Percentiles rank a stretch among this genome's conserved stretches.
Conservation (phyloP, 2,888 invertebrate genomes). For the Drosophila histrio region DNA sequence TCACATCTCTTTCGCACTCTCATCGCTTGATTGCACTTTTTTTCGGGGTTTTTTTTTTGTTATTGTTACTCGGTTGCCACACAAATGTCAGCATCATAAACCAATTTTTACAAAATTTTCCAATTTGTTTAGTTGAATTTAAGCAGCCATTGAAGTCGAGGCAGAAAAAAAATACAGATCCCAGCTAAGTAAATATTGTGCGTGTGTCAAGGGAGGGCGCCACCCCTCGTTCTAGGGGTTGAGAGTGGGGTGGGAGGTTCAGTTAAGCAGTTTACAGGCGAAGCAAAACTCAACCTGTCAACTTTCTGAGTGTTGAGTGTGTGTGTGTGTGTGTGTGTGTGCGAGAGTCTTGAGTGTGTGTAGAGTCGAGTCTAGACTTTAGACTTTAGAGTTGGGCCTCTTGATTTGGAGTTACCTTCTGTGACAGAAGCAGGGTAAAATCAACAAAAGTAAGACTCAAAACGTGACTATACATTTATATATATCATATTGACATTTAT, state of each 20-base stretch:
- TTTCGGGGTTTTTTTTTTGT: slow-evolving; percentile 18
- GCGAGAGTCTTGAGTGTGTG: slow-evolving; percentile 12
- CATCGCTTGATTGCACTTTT: slow-evolving; percentile 47
- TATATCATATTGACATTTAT: too few species aligned
- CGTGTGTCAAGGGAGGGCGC: slow-evolving; percentile 35
- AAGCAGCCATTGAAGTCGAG: slow-evolving; percentile 45
- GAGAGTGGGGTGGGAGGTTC: neutral
- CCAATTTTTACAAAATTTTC: slow-evolving; percentile 75
- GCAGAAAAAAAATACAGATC: slow-evolving; percentile 47
- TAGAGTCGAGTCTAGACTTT: slow-evolving; percentile 1
- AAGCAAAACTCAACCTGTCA: slow-evolving; percentile 34
- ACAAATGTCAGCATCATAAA: slow-evolving; percentile 71
- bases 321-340: slow-evolving; percentile 10
- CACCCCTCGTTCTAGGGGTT: slow-evolving; percentile 1
- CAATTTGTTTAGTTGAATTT: slow-evolving; percentile 77
- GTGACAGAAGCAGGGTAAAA: neutral
- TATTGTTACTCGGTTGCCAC: slow-evolving; percentile 17
- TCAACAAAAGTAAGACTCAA: neutral
- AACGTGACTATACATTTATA: too few species aligned
- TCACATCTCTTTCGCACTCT: neutral
- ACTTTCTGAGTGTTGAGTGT: slow-evolving; percentile 7
- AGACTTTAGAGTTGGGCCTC: neutral
- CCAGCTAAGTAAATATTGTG: slow-evolving; percentile 56
- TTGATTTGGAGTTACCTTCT: neutral
- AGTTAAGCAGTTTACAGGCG: slow-evolving; percentile 29